Base-by-base conservation (phyloP, 1,140 invertebrate species). In the Danaus plexippus region DNA sequence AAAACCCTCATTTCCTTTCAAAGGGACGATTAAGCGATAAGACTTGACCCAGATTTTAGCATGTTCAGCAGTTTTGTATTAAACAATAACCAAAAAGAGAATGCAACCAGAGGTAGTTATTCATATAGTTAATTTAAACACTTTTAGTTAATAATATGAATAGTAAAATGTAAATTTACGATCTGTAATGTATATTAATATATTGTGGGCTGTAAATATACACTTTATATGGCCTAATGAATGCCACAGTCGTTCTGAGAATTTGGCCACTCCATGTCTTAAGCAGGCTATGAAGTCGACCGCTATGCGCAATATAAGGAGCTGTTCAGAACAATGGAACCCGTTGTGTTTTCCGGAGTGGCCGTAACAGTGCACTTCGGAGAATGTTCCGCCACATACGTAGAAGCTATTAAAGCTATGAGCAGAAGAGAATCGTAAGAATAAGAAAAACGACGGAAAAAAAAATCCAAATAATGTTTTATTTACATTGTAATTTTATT, bases 251-350 rank as follows among this genome's bases (percentile, higher is more conserved):
- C 75, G 71, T 85, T 85, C 76, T 66, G 48, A 80, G 79, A 82
- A 85, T 81, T 84, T 71, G 68, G 76, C 66, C 71, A 62, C 66
- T 70, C 67, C 60, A 61, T 53, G 58, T 65, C 59, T 63, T 66
- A 54, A 63, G 60, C 15, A 22, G 64, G 66, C 66, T 77, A 73
- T 77, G 73, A 80, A 77, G 76, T 73, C 57, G 44, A 73, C 79
- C 79, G 79, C 78, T 81, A 78, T 62, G 54, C 53, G 74, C 75
- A 75, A 73, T 80, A 82, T 82, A 82, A 73, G 77, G 77, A 77
- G 69, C 65, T 62, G 53, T 61, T 63, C 51, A 53, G 53, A 81
- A 82, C 79, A 85, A 82, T 85, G 67, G 81, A 52, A 52, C 12
- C 64, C 66, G 68, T 73, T 78, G 71, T 74, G 61, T 70, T 71